These are phyloP conservation scores for Isichthys henryi DNA, from an alignment of 2,113 vertebrate genomes.

Conservation along the genomic window DNA sequence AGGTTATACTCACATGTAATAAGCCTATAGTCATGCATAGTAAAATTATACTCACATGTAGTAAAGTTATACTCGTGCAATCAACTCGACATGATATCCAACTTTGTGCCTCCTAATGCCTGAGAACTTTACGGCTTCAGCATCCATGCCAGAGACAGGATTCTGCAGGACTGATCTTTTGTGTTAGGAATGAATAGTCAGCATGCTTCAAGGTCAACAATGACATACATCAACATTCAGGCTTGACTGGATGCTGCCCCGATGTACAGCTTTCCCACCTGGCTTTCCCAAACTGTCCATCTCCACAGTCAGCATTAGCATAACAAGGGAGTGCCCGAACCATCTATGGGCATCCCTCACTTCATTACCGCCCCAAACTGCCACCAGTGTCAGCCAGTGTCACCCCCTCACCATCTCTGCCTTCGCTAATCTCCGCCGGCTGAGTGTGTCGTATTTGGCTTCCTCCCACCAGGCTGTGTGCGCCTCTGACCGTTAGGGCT, in stretches of 20 bases:
- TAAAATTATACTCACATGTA: not conserved
- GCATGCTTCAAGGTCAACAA: not conserved
- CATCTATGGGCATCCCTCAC: not conserved
- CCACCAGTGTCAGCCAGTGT: not conserved
- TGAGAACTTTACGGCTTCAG: not conserved
- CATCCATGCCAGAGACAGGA: not conserved
- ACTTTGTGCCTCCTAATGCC: not conserved
- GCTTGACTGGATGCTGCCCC: not conserved
- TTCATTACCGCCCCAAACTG: not conserved
- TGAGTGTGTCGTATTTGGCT: not conserved
- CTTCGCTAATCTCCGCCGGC: not conserved
- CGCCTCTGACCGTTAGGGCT: not conserved
- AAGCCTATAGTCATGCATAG: not conserved
- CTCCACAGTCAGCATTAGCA: constrained; percentile 27
- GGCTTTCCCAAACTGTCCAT: not conserved
- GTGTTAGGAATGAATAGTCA: not conserved
- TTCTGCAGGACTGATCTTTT: not conserved
- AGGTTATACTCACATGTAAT: not conserved
- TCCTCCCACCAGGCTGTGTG: not conserved
- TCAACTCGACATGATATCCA: not conserved
- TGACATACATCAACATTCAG: not conserved
- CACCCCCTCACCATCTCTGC: not conserved
- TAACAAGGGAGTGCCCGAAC: not conserved
- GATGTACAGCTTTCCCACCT: not conserved
- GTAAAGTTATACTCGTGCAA: not conserved